A percentile compares a stretch with the other conserved stretches of the same genome.
phyloP scores from a whole-genome alignment of 2,888 invertebrate species.

The Brachypterus glaber region DNA sequence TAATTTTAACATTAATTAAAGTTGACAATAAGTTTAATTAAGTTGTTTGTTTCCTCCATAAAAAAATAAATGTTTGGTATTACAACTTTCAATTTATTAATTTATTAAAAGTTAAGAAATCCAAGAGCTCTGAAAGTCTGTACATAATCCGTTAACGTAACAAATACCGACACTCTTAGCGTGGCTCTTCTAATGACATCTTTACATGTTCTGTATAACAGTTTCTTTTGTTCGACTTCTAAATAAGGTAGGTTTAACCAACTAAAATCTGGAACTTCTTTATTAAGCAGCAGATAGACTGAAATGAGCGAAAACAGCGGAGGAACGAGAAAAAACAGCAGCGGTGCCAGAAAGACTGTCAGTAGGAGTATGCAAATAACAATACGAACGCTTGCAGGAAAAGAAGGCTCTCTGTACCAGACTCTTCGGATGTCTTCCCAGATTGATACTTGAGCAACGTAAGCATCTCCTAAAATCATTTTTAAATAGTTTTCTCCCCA shows the following conservation, averaged over 20 bases:
- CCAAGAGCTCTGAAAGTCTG: background rate
- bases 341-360: background rate
- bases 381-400: background rate
- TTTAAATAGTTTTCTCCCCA: background rate
- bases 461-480: background rate
- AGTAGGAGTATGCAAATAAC: background rate
- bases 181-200: background rate
- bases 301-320: background rate
- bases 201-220: background rate
- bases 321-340: background rate
- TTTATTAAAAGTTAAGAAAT: background rate
- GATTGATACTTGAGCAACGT: background rate
- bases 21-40: no score
- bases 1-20: no score
- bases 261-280: background rate
- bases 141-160: slow-evolving; percentile 1
- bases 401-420: slow-evolving; percentile 1
- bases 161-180: background rate
- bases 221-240: background rate
- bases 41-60: no score
- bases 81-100: no score
- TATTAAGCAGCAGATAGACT: background rate
- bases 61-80: no score
- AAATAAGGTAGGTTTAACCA: background rate
- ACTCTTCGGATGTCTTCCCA: background rate